A percentile compares a stretch with the other conserved stretches of the same genome.
Conservation (phyloP, 2,888 invertebrate genomes). For the Drosophila antonietae region DNA sequence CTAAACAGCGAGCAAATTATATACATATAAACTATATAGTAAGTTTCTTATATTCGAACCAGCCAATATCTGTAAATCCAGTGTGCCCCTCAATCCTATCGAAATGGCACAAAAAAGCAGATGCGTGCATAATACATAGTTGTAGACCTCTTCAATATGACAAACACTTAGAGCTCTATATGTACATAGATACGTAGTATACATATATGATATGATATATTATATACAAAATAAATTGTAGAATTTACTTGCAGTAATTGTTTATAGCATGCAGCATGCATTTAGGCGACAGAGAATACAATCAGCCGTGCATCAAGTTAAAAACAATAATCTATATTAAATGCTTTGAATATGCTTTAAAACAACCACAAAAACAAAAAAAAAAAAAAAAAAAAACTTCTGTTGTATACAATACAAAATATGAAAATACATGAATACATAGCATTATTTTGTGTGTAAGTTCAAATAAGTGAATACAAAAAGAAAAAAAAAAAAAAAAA, state of each 20-base stretch:
- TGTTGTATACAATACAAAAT: conserved; percentile 62
- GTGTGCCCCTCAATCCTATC: conserved; percentile 25
- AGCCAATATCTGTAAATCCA: conserved; percentile 38
- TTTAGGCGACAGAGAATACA: conserved; percentile 43
- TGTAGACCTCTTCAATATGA: conserved; percentile 52
- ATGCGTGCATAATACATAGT: conserved; percentile 41
- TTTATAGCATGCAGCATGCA: conserved; percentile 57
- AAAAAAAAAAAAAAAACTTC: conserved; percentile 21
- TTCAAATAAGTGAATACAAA: conserved; percentile 38
- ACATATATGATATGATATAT: conserved; percentile 32
- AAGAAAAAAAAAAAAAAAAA: conserved; percentile 16
- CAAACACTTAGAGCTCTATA: conserved; percentile 68
- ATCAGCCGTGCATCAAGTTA: conserved; percentile 42
- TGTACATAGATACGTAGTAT: conserved; percentile 57
- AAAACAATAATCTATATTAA: conserved; percentile 50
- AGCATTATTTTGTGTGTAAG: conserved; percentile 46
- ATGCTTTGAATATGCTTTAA: conserved; percentile 83
- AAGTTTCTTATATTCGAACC: conserved; percentile 32
- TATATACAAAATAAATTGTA: conserved; percentile 40
- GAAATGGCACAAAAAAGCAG: conserved; percentile 42
- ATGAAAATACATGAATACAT: conserved; percentile 45
- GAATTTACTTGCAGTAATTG: conserved; percentile 42
- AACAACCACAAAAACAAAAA: conserved; percentile 30
- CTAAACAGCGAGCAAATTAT: conserved; percentile 53
- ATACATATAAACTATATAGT: conserved; percentile 28